Evolutionary conservation across 2,888 invertebrate genomes (phyloP).

Genomic region (Mimachlamys varia): DNA sequence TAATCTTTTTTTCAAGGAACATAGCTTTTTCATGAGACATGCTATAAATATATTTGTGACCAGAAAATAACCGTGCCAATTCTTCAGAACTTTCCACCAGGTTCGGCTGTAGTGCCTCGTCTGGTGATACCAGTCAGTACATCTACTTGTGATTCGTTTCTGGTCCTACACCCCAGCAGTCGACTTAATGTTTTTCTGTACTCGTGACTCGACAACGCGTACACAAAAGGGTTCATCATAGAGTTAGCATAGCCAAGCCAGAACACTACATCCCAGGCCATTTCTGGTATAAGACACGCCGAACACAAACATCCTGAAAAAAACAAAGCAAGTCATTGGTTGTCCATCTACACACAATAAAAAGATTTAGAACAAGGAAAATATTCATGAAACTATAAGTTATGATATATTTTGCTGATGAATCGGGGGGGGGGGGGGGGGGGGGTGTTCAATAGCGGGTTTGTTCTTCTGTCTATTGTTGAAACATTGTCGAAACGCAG

Average conservation of each 20-base stretch:
- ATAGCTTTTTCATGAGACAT: too few species aligned
- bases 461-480: too few species aligned
- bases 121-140: not conserved
- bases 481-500: too few species aligned
- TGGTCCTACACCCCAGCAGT: not conserved
- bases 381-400: too few species aligned
- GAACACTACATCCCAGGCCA: not conserved
- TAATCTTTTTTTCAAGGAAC: too few species aligned
- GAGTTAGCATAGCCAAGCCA: constrained; percentile 8
- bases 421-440: too few species aligned
- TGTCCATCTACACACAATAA: too few species aligned
- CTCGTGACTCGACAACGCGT: not conserved
- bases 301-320: not conserved
- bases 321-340: too few species aligned
- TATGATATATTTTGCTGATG: too few species aligned
- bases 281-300: not conserved
- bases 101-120: not conserved
- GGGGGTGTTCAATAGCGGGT: too few species aligned
- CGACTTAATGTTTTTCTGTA: not conserved
- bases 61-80: not conserved
- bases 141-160: not conserved
- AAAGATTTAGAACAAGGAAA: too few species aligned
- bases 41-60: not conserved
- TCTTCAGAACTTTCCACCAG: not conserved
- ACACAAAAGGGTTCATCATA: constrained; percentile 1